These are phyloP conservation scores for Parazoanthus darwini DNA, from an alignment of 92 coral and sea anemone genomes.

Conservation along the genomic window DNA sequence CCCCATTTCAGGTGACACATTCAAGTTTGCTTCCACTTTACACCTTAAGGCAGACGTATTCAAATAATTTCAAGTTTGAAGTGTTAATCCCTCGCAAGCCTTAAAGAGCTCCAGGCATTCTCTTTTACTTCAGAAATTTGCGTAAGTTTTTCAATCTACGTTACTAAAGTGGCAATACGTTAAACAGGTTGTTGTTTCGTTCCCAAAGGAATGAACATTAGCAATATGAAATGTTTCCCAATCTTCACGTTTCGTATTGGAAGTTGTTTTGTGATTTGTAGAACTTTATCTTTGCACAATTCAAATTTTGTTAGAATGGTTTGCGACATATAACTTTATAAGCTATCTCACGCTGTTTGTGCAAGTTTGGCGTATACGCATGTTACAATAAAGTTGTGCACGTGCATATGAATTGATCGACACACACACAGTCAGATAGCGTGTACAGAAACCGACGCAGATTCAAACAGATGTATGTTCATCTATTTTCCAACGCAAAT, in stretches of 20 bases:
- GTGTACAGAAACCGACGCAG: not conserved
- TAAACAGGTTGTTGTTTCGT: not conserved
- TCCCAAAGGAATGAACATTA: not conserved
- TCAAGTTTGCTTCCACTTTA: not conserved
- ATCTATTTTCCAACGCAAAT: not conserved
- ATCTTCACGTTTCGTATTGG: not conserved
- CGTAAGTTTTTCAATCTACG: not conserved
- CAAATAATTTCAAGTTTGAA: not conserved
- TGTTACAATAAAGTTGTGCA: not conserved
- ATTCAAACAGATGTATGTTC: not conserved
- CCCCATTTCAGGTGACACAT: not conserved
- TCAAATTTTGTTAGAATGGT: not conserved
- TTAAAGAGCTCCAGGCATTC: not conserved
- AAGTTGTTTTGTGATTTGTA: not conserved
- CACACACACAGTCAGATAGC: too few relatives aligned
- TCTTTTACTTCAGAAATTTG: not conserved
- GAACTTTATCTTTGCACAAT: not conserved
- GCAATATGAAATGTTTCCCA: not conserved
- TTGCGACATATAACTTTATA: not conserved
- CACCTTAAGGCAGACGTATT: not conserved
- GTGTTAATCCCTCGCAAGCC: conserved; percentile 2
- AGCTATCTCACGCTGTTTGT: too few relatives aligned
- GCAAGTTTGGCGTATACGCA: not conserved
- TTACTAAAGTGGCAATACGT: not conserved
- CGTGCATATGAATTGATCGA: not conserved